Conservation (phyloP, 2,113 vertebrate species). For the Notiomystis cincta region DNA sequence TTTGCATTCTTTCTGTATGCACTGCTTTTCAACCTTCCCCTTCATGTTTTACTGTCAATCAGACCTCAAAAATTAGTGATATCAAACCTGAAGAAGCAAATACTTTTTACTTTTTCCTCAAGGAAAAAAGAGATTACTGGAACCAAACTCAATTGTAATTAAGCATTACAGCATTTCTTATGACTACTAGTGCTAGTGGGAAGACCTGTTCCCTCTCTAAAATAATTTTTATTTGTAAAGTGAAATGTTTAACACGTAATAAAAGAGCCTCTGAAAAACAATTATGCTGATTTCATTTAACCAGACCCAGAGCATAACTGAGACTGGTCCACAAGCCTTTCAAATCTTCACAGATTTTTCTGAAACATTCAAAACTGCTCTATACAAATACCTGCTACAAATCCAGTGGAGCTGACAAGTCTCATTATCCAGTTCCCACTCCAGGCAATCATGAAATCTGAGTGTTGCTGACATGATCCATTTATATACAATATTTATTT, state of each 20-base stretch:
- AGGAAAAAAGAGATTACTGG: background rate
- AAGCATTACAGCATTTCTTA: constrained; percentile 26
- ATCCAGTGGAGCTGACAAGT: constrained; percentile 35
- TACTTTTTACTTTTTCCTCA: background rate
- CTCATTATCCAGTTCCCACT: constrained; percentile 34
- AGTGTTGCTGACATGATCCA: constrained; percentile 66
- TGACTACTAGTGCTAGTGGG: background rate
- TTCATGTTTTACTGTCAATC: background rate
- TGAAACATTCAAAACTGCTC: constrained; percentile 15
- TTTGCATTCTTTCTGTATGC: background rate
- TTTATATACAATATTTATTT: constrained; percentile 60
- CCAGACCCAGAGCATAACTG: background rate
- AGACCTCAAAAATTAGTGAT: background rate
- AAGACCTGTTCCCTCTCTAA: constrained; percentile 13
- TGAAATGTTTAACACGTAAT: constrained; percentile 49
- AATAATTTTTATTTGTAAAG: constrained; percentile 42
- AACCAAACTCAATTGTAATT: constrained; percentile 18
- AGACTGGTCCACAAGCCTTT: background rate
- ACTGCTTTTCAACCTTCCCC: background rate
- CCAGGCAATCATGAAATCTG: constrained; percentile 35
- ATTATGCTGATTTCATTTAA: constrained; percentile 50
- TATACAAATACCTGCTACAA: constrained; percentile 24
- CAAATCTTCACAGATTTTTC: background rate
- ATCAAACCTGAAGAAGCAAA: background rate
- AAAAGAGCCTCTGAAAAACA: constrained; percentile 61